A percentile compares a stretch with the other conserved stretches of the same genome.
Conservation (phyloP, 1,140 invertebrate species). For the Polypedilum pembai region DNA sequence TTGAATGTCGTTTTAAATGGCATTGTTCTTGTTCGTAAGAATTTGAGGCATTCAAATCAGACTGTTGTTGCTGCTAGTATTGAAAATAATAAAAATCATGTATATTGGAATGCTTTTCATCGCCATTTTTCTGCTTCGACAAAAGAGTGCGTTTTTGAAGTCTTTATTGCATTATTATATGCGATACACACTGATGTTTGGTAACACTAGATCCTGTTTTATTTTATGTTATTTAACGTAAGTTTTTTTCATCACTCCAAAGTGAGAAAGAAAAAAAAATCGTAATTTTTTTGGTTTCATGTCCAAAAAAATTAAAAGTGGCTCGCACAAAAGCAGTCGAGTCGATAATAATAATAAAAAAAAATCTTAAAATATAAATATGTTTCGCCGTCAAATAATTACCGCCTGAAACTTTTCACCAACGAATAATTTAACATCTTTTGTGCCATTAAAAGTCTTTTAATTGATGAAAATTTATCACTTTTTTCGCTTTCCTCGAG, state of each 20-base stretch:
- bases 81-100: not conserved
- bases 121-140: not conserved
- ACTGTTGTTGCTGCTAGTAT: not conserved
- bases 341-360: not conserved
- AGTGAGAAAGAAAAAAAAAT: not conserved
- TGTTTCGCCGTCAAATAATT: slow-evolving; percentile 4
- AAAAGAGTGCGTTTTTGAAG: slow-evolving; percentile 10
- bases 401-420: not conserved
- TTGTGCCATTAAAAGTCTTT: slow-evolving; percentile 7
- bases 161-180: not conserved
- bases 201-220: slow-evolving; percentile 17
- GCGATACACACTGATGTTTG: not conserved
- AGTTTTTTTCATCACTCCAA: not conserved
- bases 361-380: not conserved
- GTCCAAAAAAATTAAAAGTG: not conserved
- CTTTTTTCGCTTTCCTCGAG: not conserved
- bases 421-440: slow-evolving; percentile 22
- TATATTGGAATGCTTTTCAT: not conserved
- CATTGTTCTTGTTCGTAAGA: slow-evolving; percentile 9
- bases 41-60: slow-evolving; percentile 23
- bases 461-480: slow-evolving; percentile 26
- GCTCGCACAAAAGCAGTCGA: not conserved
- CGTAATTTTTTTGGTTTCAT: not conserved
- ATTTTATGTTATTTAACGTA: not conserved
- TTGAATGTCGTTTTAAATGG: slow-evolving; percentile 25